phyloP scores from a whole-genome alignment of 2,113 vertebrate species.

The Chitala chitala region DNA sequence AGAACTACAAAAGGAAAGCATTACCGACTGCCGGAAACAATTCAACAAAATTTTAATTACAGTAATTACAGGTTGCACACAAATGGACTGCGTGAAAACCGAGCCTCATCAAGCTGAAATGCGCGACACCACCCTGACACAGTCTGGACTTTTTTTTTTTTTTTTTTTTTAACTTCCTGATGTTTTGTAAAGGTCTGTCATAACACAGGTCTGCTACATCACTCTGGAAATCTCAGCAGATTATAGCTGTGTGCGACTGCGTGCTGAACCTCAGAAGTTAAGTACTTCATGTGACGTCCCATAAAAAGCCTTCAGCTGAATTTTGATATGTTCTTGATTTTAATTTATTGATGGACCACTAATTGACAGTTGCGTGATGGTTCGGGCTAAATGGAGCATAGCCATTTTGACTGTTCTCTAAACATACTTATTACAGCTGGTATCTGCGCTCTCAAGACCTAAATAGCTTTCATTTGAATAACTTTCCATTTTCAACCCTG shows the following conservation, averaged over 20 bases:
- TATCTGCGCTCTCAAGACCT: slow-evolving; percentile 15
- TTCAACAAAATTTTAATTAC: slow-evolving; percentile 51
- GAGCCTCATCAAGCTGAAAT: slow-evolving; percentile 29
- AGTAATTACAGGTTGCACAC: slow-evolving; percentile 56
- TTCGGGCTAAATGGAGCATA: background rate
- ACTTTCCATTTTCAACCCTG: background rate
- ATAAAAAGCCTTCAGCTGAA: background rate
- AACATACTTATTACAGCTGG: background rate
- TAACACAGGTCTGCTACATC: slow-evolving; percentile 3
- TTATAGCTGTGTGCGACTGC: background rate
- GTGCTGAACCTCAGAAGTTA: no score
- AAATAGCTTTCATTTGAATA: background rate
- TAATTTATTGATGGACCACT: background rate
- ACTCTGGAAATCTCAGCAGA: background rate
- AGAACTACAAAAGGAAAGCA: slow-evolving; percentile 52
- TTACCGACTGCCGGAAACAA: slow-evolving; percentile 58
- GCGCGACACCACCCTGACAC: background rate
- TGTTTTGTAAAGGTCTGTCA: slow-evolving; percentile 14
- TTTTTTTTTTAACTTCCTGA: background rate
- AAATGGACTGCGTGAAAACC: slow-evolving; percentile 38
- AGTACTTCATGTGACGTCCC: background rate
- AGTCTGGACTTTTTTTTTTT: no score
- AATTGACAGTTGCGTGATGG: background rate
- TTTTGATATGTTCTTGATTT: background rate
- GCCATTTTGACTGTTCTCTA: background rate